These are phyloP conservation scores for Melanotaenia trifasciata DNA, from an alignment of 2,797 vertebrate genomes.

Conservation along the genomic window DNA sequence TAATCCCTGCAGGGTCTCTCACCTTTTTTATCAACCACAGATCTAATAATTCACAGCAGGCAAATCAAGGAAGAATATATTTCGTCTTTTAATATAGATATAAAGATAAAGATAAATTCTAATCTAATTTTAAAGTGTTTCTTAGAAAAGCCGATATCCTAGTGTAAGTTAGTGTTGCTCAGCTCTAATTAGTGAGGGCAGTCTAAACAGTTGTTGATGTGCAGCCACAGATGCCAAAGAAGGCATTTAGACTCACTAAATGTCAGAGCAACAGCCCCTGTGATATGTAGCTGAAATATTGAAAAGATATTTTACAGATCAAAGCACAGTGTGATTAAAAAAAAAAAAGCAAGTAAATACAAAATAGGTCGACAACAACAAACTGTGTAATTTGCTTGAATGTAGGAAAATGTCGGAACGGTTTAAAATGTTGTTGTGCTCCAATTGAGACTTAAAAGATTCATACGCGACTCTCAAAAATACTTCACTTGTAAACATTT, in stretches of 20 bases:
- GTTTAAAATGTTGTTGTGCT: neutral
- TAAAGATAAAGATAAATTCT: conserved; percentile 18
- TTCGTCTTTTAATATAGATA: conserved; percentile 11
- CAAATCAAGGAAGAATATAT: conserved; percentile 16
- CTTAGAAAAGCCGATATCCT: conserved; percentile 21
- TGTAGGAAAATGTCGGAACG: neutral
- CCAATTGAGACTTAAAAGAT: neutral
- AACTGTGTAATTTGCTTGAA: neutral
- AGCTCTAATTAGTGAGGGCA: conserved; percentile 26
- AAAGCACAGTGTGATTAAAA: neutral
- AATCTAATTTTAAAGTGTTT: conserved; percentile 18
- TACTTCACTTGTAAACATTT: neutral
- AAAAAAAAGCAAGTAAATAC: neutral
- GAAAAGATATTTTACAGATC: neutral
- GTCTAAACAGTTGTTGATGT: conserved; percentile 14
- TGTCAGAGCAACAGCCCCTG: neutral
- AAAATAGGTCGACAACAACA: conserved; percentile 8
- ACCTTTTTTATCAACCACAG: conserved; percentile 43
- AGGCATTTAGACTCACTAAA: conserved; percentile 9
- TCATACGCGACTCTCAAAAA: neutral
- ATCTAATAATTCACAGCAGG: conserved; percentile 22
- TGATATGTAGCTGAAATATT: neutral
- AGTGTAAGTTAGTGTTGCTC: neutral
- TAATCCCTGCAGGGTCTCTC: conserved; percentile 52
- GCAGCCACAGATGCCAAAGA: conserved; percentile 15